Conservation (phyloP, 1,140 invertebrate species). For the Oreohelix idahoensis region DNA sequence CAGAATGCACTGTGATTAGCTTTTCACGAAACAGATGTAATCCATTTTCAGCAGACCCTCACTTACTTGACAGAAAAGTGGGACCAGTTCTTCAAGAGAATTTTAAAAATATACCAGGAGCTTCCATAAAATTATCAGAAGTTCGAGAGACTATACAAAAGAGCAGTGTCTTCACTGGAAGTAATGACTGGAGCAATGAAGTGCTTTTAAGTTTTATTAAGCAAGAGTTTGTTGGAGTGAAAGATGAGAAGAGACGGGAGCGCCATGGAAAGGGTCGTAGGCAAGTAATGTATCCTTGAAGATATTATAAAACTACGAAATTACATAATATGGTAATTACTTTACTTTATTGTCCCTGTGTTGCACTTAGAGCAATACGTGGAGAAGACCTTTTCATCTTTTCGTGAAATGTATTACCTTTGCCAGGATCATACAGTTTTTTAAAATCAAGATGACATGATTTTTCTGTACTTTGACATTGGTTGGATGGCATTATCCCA, state of each 20-base stretch:
- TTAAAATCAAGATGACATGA: too few species aligned
- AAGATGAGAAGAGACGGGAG: neutral
- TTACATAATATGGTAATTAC: too few species aligned
- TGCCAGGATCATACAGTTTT: too few species aligned
- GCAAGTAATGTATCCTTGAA: neutral
- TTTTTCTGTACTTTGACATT: too few species aligned
- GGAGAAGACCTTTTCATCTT: too few species aligned
- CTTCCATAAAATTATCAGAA: neutral
- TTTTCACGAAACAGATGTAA: too few species aligned
- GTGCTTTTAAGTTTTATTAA: neutral
- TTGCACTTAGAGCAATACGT: too few species aligned
- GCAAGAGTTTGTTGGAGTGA: neutral
- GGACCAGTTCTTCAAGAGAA: neutral
- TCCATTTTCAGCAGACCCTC: neutral
- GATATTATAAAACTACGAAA: too few species aligned
- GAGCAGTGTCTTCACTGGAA: neutral
- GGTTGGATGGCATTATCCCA: too few species aligned
- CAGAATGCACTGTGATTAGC: too few species aligned
- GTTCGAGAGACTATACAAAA: neutral
- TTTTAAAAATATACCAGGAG: neutral
- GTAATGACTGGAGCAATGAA: conserved; percentile 5
- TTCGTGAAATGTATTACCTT: too few species aligned
- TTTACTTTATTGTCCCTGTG: too few species aligned
- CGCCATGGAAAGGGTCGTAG: neutral
- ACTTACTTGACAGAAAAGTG: neutral